Base-by-base conservation (phyloP, 2,113 vertebrate genomes). In the Clarias macrocephalus region DNA sequence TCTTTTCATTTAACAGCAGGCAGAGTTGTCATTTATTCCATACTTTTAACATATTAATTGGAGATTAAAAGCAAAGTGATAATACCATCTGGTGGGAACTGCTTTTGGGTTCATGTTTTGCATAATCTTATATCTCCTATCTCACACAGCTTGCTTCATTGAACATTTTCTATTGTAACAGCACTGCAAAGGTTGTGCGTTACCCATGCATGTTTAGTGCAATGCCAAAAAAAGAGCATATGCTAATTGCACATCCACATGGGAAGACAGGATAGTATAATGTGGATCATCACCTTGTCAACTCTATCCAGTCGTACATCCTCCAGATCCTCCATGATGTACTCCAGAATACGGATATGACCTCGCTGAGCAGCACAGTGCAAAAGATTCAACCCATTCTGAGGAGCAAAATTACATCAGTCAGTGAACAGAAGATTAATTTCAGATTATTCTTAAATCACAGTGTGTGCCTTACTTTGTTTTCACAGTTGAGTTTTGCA, bases 351-450 rank as follows among this genome's bases (percentile, higher is more conserved):
- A 0, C 3, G 92, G 83, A 96, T 52, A 56, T 98, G 97, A 52
- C 97, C 97, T 86, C 95, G 95, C 90, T 96, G 95, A 57, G 96
- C 96, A 0, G 96, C 95, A 66, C 97, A 99, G 91, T 97, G 98
- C 82, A 98, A 93, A 83, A 98, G 88, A 81, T 93, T 96, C 70
- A 96, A 92, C 42, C 97, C 96, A 3, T 96, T 95, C 97, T 96
- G 88, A 37, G 90, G 86, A 89, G 33, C 33, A 90, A n/a, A 30
- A 25, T 18, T 28, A 25, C 19, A 54, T 63, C 77, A 80, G 16
- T 80, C 77, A 80, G 9, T 62, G 19, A 42, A 15, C 0, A 25
- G 11, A 59, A 62, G 8, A 25, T 62, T 25, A 2, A 42, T 37
- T 7, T 42, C 28, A 25, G 30, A 81, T 62, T 37, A 28, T 80